Evolutionary conservation across 2,113 vertebrate species (phyloP).

Genomic region (Papio anubis): DNA sequence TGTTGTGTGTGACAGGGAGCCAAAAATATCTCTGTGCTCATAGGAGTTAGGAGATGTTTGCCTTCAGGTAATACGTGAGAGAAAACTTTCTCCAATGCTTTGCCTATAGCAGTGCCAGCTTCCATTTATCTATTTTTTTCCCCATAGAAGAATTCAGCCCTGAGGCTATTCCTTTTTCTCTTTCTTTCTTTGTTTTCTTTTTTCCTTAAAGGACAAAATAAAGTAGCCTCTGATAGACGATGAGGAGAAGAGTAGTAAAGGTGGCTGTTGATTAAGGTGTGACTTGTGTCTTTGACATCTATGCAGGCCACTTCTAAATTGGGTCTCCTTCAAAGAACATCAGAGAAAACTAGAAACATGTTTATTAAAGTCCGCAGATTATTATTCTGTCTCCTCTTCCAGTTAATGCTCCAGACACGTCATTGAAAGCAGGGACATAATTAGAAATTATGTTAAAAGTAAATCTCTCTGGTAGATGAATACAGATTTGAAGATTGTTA

Average conservation of each 20-base stretch:
- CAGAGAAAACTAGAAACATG: constrained; percentile 16
- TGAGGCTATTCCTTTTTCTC: neutral
- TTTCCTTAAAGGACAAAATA: constrained; percentile 52
- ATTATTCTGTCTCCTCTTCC: neutral
- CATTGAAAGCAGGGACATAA: neutral
- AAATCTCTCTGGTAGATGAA: neutral
- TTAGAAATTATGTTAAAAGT: neutral
- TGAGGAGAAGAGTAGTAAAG: neutral
- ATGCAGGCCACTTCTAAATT: constrained; percentile 48
- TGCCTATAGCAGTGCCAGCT: neutral
- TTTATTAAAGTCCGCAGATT: constrained; percentile 27
- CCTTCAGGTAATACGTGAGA: neutral
- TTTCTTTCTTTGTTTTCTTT: neutral
- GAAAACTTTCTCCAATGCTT: neutral
- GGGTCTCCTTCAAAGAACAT: constrained; percentile 58
- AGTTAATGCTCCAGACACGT: constrained; percentile 28
- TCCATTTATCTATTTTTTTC: neutral
- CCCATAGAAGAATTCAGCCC: neutral
- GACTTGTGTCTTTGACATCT: constrained; percentile 42
- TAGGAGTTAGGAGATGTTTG: neutral
- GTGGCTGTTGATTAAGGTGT: constrained; percentile 29
- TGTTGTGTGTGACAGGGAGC: neutral
- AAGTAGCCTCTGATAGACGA: neutral
- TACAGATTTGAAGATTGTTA: neutral
- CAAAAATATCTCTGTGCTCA: neutral